Percentiles rank a stretch among this genome's conserved stretches.
phyloP scores from a whole-genome alignment of 2,797 vertebrate species.

The Eulemur mongoz region DNA sequence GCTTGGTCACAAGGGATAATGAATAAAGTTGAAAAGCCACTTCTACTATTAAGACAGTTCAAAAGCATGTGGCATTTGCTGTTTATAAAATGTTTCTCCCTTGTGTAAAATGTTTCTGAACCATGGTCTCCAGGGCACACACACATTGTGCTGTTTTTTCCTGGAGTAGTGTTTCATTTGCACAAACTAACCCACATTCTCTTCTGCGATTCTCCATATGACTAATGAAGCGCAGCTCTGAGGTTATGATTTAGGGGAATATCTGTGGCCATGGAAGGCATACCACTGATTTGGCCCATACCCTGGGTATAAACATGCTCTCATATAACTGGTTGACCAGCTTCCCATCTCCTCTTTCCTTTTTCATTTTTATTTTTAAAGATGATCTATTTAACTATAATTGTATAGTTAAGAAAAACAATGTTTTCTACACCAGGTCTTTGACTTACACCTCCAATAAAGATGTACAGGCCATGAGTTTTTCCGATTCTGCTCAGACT shows the following conservation, averaged over 20 bases:
- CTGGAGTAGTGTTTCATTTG: conserved; percentile 62
- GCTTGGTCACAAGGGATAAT: conserved; percentile 46
- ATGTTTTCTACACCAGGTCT: neutral
- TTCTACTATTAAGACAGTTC: neutral
- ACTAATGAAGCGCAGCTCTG: conserved; percentile 66
- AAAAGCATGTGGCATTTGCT: conserved; percentile 36
- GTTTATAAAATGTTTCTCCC: conserved; percentile 57
- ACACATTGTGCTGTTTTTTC: conserved; percentile 70
- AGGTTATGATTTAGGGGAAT: conserved; percentile 68
- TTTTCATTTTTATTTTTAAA: conserved; percentile 24
- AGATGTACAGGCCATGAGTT: neutral
- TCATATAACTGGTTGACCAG: neutral
- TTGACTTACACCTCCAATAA: neutral
- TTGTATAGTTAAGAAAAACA: neutral
- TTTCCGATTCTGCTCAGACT: neutral
- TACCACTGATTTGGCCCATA: neutral
- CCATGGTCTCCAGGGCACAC: conserved; percentile 34
- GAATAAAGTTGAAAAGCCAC: neutral
- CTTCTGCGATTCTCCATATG: conserved; percentile 71
- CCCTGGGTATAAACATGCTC: neutral
- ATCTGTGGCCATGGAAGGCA: neutral
- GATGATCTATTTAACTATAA: conserved; percentile 7
- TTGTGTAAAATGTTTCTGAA: conserved; percentile 63
- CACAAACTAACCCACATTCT: conserved; percentile 67
- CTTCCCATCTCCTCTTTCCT: neutral